A percentile compares a stretch with the other conserved stretches of the same genome.
Evolutionary conservation across 2,888 invertebrate species (phyloP).

Genomic region (Drosophila suboccidentalis): DNA sequence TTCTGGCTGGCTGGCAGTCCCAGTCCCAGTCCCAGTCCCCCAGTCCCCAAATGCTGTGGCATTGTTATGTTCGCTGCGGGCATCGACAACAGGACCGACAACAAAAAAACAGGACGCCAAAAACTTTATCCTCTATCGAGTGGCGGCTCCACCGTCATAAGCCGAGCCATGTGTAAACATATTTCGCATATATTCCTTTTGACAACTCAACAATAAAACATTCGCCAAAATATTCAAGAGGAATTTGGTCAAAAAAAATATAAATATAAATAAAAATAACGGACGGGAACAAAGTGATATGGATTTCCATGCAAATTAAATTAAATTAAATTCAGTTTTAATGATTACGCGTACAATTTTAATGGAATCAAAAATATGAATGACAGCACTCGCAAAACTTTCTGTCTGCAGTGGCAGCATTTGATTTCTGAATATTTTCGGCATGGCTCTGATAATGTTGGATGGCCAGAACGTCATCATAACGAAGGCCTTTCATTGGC

Average conservation of each 20-base stretch:
- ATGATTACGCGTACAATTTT: conserved; percentile 15
- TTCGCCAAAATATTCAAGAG: conserved; percentile 24
- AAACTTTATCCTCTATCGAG: conserved; percentile 33
- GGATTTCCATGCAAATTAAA: conserved; percentile 20
- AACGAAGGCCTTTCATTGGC: too few relatives aligned
- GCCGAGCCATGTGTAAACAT: conserved; percentile 39
- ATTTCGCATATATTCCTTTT: conserved; percentile 42
- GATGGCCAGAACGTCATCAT: too few relatives aligned
- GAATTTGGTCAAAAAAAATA: conserved; percentile 3
- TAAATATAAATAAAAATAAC: not conserved
- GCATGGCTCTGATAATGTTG: too few relatives aligned
- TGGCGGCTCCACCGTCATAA: conserved; percentile 21
- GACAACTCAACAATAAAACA: conserved; percentile 59
- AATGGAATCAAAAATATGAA: not conserved
- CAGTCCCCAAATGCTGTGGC: conserved; percentile 14
- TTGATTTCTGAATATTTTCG: not conserved
- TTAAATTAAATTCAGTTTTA: conserved; percentile 26
- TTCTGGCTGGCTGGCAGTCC: conserved; percentile 38
- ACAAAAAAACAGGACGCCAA: conserved; percentile 1
- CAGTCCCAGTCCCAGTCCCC: conserved; percentile 1
- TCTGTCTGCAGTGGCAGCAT: not conserved
- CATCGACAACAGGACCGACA: conserved; percentile 14
- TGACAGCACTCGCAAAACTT: not conserved
- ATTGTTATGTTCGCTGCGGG: conserved; percentile 51
- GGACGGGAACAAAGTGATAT: not conserved